Evolutionary conservation across 2,888 invertebrate genomes (phyloP).

Genomic region (Drosophila prolongata): DNA sequence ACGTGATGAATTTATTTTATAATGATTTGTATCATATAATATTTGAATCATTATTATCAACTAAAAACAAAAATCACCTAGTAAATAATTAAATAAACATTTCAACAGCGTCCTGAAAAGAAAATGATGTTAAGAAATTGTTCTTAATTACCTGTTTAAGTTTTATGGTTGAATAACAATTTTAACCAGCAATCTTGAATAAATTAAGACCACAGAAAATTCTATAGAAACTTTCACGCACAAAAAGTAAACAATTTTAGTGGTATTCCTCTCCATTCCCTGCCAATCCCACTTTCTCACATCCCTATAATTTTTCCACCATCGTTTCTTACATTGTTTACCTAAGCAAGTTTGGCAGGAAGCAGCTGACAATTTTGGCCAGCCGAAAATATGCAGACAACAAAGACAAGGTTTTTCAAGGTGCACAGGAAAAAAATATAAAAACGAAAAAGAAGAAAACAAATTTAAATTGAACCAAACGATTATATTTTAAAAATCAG

Average conservation of each 20-base stretch:
- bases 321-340: constrained; percentile 21
- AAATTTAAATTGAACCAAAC: not conserved
- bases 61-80: too few relatives aligned
- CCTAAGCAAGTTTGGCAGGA: constrained; percentile 31
- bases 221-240: not conserved
- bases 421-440: not conserved
- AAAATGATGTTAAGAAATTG: not conserved
- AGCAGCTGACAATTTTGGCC: constrained; percentile 27
- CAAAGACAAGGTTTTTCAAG: constrained; percentile 12
- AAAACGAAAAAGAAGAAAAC: not conserved
- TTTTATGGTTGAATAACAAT: not conserved
- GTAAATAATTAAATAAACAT: too few relatives aligned
- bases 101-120: too few relatives aligned
- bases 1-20: too few relatives aligned
- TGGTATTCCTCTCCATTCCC: constrained; percentile 5
- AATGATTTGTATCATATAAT: too few relatives aligned
- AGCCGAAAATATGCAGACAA: constrained; percentile 32
- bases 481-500: not conserved
- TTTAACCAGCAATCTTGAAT: not conserved
- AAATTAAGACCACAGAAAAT: constrained; percentile 10
- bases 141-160: not conserved
- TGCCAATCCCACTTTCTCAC: constrained; percentile 8
- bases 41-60: too few relatives aligned
- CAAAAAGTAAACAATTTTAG: constrained; percentile 1
- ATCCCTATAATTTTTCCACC: constrained; percentile 2